Percentiles rank a stretch among this genome's conserved stretches.
These are phyloP conservation scores for Epinotia ramella DNA, from an alignment of 2,888 invertebrate species.

Conservation along the genomic window DNA sequence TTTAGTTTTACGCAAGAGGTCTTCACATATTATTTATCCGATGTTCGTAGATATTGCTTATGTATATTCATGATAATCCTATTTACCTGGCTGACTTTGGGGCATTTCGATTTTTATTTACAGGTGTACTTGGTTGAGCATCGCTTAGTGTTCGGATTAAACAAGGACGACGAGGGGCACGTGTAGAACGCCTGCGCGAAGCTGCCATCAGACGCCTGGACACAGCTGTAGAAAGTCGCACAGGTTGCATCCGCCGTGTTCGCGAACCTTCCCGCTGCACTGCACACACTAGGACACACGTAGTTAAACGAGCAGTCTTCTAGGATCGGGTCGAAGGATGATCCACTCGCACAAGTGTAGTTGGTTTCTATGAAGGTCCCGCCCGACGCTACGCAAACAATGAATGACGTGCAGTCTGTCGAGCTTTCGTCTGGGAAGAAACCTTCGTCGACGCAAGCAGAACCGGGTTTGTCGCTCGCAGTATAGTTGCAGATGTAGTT, in stretches of 20 bases:
- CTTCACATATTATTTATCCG: too few relatives aligned
- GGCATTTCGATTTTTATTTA: conserved; percentile 39
- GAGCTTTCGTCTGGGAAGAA: conserved; percentile 13
- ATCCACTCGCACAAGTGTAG: conserved; percentile 15
- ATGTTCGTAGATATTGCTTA: too few relatives aligned
- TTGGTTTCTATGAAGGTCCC: conserved; percentile 19
- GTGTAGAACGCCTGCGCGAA: conserved; percentile 68
- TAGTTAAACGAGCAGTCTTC: conserved; percentile 28
- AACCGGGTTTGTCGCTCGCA: not conserved
- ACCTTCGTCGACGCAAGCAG: conserved; percentile 23
- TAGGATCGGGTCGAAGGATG: conserved; percentile 23
- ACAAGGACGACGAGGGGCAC: conserved; percentile 74
- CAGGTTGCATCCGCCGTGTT: conserved; percentile 72
- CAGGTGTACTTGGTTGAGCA: conserved; percentile 76
- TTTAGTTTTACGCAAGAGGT: too few relatives aligned
- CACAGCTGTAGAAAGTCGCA: conserved; percentile 73
- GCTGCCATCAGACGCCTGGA: conserved; percentile 58
- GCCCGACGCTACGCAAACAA: conserved; percentile 23
- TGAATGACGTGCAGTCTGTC: conserved; percentile 20
- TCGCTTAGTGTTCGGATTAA: conserved; percentile 64
- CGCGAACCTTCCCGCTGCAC: conserved; percentile 49
- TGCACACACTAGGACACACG: conserved; percentile 15
- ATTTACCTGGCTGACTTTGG: too few relatives aligned
- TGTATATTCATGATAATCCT: too few relatives aligned
- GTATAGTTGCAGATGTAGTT: conserved; percentile 46